Evolutionary conservation across 2,888 invertebrate genomes (phyloP).

Genomic region (Cryptus armator): DNA sequence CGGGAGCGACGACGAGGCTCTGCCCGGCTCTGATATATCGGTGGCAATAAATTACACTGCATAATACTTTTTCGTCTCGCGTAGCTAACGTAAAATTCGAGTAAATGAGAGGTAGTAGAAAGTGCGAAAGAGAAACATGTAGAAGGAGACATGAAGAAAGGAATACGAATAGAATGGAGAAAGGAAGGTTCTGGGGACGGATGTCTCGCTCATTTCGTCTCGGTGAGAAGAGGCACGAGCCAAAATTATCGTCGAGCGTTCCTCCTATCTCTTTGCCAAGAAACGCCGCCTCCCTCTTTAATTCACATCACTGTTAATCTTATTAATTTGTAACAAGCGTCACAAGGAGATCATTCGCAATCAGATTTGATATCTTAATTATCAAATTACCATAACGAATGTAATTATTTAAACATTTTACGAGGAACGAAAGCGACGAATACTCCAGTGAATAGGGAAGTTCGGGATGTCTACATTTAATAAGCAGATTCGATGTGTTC

Average conservation of each 20-base stretch:
- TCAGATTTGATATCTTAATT: no score
- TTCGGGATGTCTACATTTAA: slow-evolving; percentile 8
- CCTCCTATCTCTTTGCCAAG: slow-evolving; percentile 34
- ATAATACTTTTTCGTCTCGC: slow-evolving; percentile 67
- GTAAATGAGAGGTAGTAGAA: slow-evolving; percentile 56
- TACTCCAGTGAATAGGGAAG: neutral
- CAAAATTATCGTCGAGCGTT: slow-evolving; percentile 68
- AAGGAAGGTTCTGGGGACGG: slow-evolving; percentile 26
- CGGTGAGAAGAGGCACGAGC: slow-evolving; percentile 44
- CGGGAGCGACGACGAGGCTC: slow-evolving; percentile 59
- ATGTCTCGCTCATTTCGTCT: slow-evolving; percentile 40
- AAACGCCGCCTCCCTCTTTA: slow-evolving; percentile 9
- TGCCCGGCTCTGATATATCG: slow-evolving; percentile 74
- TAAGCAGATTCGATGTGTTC: slow-evolving; percentile 6
- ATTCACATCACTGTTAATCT: no score
- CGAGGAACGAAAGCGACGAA: no score
- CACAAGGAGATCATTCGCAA: no score
- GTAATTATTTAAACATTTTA: no score
- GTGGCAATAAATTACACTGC: slow-evolving; percentile 74
- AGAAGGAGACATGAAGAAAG: neutral
- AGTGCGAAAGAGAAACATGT: slow-evolving; percentile 49
- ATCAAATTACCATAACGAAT: no score
- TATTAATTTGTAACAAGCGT: no score
- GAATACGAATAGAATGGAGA: slow-evolving; percentile 14
- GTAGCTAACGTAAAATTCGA: slow-evolving; percentile 71